Evolutionary conservation across 2,113 vertebrate genomes (phyloP).

Genomic region (Oreochromis aureus): DNA sequence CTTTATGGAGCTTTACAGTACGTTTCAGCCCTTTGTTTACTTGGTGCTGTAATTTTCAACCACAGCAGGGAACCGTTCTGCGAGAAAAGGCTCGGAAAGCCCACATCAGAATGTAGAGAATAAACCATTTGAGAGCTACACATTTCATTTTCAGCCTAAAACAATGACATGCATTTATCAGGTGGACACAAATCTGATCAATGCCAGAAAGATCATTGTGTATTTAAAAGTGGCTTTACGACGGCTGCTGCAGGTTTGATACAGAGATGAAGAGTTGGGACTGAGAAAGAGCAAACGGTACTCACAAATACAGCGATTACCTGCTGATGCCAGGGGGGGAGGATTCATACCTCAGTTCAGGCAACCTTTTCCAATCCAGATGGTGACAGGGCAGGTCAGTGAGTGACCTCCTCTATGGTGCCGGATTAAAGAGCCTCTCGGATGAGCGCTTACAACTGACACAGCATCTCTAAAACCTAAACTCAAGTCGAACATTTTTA

Average conservation of each 20-base stretch:
- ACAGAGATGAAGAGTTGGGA: not conserved
- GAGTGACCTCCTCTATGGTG: not conserved
- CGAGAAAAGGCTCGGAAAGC: not conserved
- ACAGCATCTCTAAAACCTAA: not conserved
- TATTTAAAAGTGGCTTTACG: not conserved
- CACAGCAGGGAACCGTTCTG: not conserved
- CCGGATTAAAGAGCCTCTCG: not conserved
- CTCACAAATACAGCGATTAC: not conserved
- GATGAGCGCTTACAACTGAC: not conserved
- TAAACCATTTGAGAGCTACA: not conserved
- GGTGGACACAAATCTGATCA: not conserved
- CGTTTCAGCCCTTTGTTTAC: not conserved
- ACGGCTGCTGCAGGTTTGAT: not conserved
- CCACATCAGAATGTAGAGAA: not conserved
- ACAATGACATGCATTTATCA: not conserved
- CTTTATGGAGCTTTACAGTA: not conserved
- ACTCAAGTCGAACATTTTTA: not conserved
- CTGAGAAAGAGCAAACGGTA: not conserved
- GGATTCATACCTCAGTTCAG: not conserved
- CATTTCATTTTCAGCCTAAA: not conserved
- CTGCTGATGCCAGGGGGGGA: not conserved
- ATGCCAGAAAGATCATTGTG: not conserved
- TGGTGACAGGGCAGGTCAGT: not conserved
- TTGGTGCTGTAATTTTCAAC: not conserved
- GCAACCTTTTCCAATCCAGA: not conserved